Conservation (phyloP, 2,888 invertebrate genomes). For the Cerastoderma edule region DNA sequence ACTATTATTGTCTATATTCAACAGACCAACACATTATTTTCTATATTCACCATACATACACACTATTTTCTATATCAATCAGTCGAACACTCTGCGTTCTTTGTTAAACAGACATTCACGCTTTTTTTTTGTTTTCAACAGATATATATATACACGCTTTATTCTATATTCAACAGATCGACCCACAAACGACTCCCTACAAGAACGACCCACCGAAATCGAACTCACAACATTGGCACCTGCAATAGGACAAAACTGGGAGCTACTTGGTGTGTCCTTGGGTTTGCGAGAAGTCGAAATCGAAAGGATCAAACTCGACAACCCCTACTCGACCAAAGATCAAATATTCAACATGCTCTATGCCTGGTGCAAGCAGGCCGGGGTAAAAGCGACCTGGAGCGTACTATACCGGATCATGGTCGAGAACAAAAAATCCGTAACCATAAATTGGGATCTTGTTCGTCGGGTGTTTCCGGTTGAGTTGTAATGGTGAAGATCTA, state of each 20-base stretch:
- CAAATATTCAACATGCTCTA: slow-evolving; percentile 1
- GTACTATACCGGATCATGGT: not conserved
- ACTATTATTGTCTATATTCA: too few species aligned
- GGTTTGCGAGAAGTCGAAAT: slow-evolving; percentile 4
- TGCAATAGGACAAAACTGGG: slow-evolving; percentile 22
- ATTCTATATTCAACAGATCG: too few species aligned
- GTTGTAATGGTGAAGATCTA: too few species aligned
- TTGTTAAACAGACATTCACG: too few species aligned
- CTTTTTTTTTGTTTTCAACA: too few species aligned
- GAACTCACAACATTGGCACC: not conserved
- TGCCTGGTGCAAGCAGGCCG: not conserved
- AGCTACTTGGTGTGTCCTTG: slow-evolving; percentile 7
- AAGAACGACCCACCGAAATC: not conserved
- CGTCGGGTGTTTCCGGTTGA: too few species aligned
- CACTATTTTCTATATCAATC: too few species aligned
- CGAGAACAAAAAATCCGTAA: not conserved
- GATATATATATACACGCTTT: too few species aligned
- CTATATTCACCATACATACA: too few species aligned
- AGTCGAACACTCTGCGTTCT: too few species aligned
- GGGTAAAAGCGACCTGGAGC: not conserved
- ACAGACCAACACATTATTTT: too few species aligned
- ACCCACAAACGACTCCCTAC: too few species aligned
- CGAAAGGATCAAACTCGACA: slow-evolving; percentile 13
- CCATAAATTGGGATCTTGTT: slow-evolving; percentile 1
- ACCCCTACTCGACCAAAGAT: not conserved